Conservation (phyloP, 2,113 vertebrate species). For the Oncorhynchus masou region DNA sequence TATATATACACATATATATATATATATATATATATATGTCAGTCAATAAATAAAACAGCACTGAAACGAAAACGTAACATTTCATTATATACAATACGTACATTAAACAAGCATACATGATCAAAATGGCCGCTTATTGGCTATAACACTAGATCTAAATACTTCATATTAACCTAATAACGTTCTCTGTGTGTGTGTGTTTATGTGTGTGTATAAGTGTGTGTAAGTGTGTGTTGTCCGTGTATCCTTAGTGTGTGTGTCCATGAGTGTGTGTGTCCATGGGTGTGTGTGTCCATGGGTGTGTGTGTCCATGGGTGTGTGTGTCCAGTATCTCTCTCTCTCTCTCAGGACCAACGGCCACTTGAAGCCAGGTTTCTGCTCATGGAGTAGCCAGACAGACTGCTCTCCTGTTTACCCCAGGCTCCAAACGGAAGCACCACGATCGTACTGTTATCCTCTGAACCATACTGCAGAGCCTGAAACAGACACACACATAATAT, state of each 20-base stretch:
- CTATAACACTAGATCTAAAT: too few relatives aligned
- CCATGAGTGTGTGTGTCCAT: neutral
- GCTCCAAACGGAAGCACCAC: conserved; percentile 88
- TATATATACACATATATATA: too few relatives aligned
- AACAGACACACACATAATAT: neutral
- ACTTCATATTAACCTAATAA: neutral
- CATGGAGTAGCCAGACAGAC: conserved; percentile 24
- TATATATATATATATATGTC: too few relatives aligned
- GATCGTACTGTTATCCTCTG: conserved; percentile 88
- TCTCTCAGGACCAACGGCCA: conserved; percentile 83
- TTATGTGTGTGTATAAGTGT: too few relatives aligned
- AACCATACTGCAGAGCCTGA: conserved; percentile 87
- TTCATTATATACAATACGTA: neutral
- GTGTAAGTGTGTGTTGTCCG: neutral
- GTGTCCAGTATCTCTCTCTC: too few relatives aligned
- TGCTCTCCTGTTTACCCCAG: conserved; percentile 88
- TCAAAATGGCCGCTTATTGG: neutral
- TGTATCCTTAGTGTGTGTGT: neutral
- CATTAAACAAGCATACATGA: neutral
- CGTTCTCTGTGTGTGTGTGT: neutral
- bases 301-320: too few relatives aligned
- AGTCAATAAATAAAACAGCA: too few relatives aligned
- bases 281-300: neutral
- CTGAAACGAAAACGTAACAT: too few relatives aligned
- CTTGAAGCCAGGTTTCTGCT: conserved; percentile 80